Conservation (phyloP, 2,888 invertebrate species). For the Cantharis flavilabris region DNA sequence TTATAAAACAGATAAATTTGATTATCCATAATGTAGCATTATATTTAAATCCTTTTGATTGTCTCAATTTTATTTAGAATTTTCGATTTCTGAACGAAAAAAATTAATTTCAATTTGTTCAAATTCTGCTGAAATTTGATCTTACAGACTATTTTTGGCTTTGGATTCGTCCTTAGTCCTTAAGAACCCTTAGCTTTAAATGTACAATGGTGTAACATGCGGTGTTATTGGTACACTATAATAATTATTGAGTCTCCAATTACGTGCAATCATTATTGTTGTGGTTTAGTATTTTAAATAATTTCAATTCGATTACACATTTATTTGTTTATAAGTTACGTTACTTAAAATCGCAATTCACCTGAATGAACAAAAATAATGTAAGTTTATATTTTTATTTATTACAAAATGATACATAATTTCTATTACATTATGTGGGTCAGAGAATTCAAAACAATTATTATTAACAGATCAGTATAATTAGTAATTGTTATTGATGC, state of each 20-base stretch:
- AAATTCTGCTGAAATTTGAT: too few relatives aligned
- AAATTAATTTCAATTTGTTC: background rate
- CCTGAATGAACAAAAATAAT: constrained; percentile 3
- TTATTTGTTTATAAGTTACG: background rate
- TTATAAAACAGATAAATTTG: background rate
- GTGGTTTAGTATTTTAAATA: background rate
- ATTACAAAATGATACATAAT: background rate
- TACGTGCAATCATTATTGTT: background rate
- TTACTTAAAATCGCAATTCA: background rate
- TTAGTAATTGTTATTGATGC: background rate
- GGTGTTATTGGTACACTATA: too few relatives aligned
- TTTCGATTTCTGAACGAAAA: too few relatives aligned
- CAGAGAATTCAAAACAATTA: background rate
- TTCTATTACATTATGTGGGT: background rate
- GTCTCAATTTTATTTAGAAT: background rate
- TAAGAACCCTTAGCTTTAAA: background rate
- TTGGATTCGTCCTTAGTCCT: background rate
- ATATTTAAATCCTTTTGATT: background rate
- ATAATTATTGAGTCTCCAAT: background rate
- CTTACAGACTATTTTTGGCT: background rate
- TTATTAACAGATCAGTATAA: background rate
- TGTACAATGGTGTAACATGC: background rate
- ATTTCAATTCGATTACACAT: background rate
- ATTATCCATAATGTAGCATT: background rate
- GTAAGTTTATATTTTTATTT: background rate